These are phyloP conservation scores for Cyclophora albipunctata DNA, from an alignment of 2,888 invertebrate species.

Conservation along the genomic window DNA sequence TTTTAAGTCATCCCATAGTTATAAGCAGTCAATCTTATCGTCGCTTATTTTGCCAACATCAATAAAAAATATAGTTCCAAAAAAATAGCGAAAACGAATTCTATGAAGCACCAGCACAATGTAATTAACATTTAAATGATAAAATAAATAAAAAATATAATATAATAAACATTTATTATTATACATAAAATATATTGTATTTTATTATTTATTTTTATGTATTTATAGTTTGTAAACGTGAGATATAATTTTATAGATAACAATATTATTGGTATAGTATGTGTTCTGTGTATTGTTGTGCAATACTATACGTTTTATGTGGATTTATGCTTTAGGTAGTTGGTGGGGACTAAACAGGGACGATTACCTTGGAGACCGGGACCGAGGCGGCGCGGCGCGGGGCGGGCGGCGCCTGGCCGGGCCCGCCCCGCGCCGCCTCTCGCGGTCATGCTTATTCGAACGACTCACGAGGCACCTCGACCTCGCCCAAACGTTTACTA, in stretches of 20 bases:
- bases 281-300: constrained; percentile 58
- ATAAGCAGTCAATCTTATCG: constrained; percentile 49
- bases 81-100: constrained; percentile 37
- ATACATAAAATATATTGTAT: constrained; percentile 27
- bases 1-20: constrained; percentile 70
- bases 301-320: constrained; percentile 51
- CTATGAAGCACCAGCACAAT: constrained; percentile 64
- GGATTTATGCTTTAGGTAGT: constrained; percentile 50
- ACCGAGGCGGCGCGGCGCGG: constrained; percentile 12
- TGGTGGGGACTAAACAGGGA: constrained; percentile 66
- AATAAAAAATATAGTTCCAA: constrained; percentile 39
- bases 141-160: constrained; percentile 19
- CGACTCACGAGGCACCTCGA: constrained; percentile 13
- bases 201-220: constrained; percentile 38
- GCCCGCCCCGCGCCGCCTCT: background rate
- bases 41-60: constrained; percentile 62
- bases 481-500: constrained; percentile 60
- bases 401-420: constrained; percentile 6
- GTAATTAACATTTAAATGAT: constrained; percentile 37
- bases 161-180: constrained; percentile 18
- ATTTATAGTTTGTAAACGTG: constrained; percentile 43
- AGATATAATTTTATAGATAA: constrained; percentile 40
- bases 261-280: constrained; percentile 40
- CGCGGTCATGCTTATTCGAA: constrained; percentile 13
- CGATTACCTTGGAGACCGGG: constrained; percentile 32